Evolutionary conservation across 2,888 invertebrate genomes (phyloP).

Genomic region (Tortricodes alternella): DNA sequence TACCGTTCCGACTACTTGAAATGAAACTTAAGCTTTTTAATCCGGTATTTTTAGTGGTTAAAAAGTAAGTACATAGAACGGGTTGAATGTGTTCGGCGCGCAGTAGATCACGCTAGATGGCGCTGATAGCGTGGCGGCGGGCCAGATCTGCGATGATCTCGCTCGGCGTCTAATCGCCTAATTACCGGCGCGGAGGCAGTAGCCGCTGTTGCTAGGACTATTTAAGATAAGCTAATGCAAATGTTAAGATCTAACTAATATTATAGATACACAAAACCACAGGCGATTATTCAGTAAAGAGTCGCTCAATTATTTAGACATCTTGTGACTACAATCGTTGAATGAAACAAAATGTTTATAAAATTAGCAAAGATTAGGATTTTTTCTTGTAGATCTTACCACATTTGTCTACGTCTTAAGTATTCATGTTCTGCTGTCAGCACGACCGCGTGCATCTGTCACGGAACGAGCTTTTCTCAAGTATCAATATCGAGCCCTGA

Average conservation of each 20-base stretch:
- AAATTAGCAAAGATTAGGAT: no score
- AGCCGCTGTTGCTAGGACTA: conserved; percentile 27
- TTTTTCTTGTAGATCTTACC: no score
- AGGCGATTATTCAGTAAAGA: no score
- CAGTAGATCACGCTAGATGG: conserved; percentile 77
- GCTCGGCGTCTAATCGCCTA: conserved; percentile 59
- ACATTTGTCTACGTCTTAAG: no score
- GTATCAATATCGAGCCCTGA: conserved; percentile 48
- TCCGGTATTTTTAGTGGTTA: conserved; percentile 28
- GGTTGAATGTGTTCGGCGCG: conserved; percentile 48
- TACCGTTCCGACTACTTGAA: conserved; percentile 31
- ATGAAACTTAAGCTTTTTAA: conserved; percentile 35
- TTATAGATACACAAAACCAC: neutral
- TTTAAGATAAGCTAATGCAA: conserved; percentile 25
- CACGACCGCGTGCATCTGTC: conserved; percentile 21
- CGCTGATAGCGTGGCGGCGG: conserved; percentile 68
- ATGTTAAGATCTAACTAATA: conserved; percentile 3
- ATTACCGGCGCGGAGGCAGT: conserved; percentile 45
- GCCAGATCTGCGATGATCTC: conserved; percentile 71
- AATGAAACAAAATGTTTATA: no score
- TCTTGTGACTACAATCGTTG: no score
- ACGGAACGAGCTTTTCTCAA: conserved; percentile 37
- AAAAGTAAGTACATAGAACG: conserved; percentile 4
- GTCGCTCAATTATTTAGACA: no score
- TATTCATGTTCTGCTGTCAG: conserved; percentile 6